Evolutionary conservation across 2,888 invertebrate genomes (phyloP), one percentile per base, ranked within the genome.

Genomic region (Rhagium mordax): DNA sequence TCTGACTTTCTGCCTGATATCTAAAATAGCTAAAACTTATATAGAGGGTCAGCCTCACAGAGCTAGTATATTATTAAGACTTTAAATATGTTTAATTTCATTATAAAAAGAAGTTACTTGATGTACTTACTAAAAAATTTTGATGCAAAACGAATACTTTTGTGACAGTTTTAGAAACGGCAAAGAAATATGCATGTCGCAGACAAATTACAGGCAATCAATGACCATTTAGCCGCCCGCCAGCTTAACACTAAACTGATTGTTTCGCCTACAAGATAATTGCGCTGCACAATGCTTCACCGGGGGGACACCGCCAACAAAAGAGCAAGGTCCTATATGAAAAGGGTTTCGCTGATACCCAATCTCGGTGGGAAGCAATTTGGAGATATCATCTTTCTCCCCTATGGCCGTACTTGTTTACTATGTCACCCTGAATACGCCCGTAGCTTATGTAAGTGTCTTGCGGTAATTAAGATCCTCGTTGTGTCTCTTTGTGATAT

Each of bases 361-460:
- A 72, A 78, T 78, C 76, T 67, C 71, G 72, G 78, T 78, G 78
- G 78, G 78, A 78, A 78, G 75, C 49, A 21, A 41, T 47, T 69
- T 74, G 16, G 48, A 16, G 60, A 66, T 73, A 70, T 73, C 70
- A 60, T 33, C 51, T 72, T 72, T 69, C 72, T 47, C 64, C 70
- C 66, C 65, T 48, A 57, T 57, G n/a, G 1, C 15, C 27, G 18
- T 33, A 33, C 65, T 20, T 51, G 33, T 20, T 20, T 27, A 16
- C 29, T 15, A 33, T 29, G 59, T 59, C 59, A 41, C 41, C 16
- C 53, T 65, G 65, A 65, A 65, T 65, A 33, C 65, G 3, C 65
- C 65, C 65, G 65, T 20, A 65, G 47, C 8, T 7, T 18, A 53
- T 20, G 15, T 18, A 53, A 53, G 53, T 65, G 53, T 64, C 64